A percentile compares a stretch with the other conserved stretches of the same genome.
Conservation (phyloP, 2,888 invertebrate species). For the Bedellia somnulentella region DNA sequence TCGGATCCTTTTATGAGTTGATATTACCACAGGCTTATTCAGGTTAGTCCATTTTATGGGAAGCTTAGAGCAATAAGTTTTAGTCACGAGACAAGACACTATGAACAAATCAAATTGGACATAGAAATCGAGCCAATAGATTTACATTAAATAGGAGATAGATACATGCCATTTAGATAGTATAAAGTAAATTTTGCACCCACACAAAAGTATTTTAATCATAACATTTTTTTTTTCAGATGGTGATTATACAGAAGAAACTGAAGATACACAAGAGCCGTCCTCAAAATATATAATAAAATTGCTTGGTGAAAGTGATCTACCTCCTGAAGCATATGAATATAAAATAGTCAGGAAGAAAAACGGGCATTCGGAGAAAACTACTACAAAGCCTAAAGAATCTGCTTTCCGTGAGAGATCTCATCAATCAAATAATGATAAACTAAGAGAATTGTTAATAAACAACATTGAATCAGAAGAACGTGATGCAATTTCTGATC, state of each 20-base stretch:
- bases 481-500: conserved; percentile 22
- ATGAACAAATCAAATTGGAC: no score
- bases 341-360: conserved; percentile 59
- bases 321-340: conserved; percentile 54
- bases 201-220: no score
- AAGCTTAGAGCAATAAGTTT: no score
- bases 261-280: neutral
- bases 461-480: conserved; percentile 22
- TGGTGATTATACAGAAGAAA: conserved; percentile 3
- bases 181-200: no score
- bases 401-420: conserved; percentile 47
- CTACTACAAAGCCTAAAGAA: conserved; percentile 24
- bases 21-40: conserved; percentile 39
- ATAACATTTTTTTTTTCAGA: neutral
- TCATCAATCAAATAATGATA: conserved; percentile 40
- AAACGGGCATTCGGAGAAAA: conserved; percentile 10
- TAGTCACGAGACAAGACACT: no score
- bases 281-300: conserved; percentile 1
- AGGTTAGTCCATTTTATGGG: conserved; percentile 21
- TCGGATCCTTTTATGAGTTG: conserved; percentile 40
- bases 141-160: no score
- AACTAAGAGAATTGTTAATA: conserved; percentile 37
- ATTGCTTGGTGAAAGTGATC: conserved; percentile 25
- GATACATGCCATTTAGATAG: no score
- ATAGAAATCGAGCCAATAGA: no score